These are phyloP conservation scores for Sepiola atlantica DNA, from an alignment of 2,888 invertebrate species.

Conservation along the genomic window DNA sequence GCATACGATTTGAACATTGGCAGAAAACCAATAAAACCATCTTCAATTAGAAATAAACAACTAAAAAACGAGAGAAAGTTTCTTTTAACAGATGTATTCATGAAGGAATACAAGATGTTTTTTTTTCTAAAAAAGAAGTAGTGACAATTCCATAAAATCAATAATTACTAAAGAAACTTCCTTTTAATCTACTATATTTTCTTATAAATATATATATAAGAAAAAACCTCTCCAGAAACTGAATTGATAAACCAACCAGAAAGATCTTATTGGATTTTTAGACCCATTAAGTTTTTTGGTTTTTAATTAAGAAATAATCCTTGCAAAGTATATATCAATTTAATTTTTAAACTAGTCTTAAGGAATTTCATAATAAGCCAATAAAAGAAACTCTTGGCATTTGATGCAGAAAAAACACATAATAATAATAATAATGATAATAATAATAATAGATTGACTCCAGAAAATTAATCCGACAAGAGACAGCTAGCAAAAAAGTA, in stretches of 20 bases:
- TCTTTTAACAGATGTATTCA: not conserved
- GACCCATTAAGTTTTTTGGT: not conserved
- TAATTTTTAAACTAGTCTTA: not conserved
- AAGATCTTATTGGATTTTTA: not conserved
- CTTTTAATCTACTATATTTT: not conserved
- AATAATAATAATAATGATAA: not conserved
- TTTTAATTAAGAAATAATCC: not conserved
- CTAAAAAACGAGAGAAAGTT: not conserved
- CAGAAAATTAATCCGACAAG: not conserved
- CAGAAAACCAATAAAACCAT: not conserved
- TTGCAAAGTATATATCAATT: not conserved
- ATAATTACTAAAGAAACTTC: not conserved
- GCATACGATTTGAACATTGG: not conserved
- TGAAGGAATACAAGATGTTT: not conserved
- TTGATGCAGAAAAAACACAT: too few species aligned
- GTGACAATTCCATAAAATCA: not conserved
- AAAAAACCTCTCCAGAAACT: not conserved
- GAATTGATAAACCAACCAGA: not conserved
- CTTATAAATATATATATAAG: not conserved
- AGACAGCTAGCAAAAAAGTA: too few species aligned
- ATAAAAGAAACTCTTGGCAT: not conserved
- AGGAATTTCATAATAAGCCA: not conserved
- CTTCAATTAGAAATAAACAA: not conserved
- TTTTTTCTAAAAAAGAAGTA: too few species aligned
- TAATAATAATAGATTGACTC: not conserved